These are phyloP conservation scores for Halisarca cf. caerulea DNA, from an alignment of 37 sponge, comb jelly and placozoan genomes.

Conservation along the genomic window DNA sequence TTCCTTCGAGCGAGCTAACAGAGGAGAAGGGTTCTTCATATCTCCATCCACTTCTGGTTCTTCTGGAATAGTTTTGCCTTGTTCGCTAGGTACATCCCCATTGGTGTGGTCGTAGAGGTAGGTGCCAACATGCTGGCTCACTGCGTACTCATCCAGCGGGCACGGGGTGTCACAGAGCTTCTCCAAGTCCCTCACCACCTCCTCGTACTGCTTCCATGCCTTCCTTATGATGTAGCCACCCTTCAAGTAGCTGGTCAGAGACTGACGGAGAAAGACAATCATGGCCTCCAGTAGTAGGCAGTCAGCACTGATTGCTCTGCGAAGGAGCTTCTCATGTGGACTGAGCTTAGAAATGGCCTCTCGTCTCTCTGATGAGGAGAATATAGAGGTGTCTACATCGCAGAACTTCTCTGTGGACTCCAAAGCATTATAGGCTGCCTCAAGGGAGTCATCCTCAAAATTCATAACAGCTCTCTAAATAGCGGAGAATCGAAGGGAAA, in stretches of 20 bases:
- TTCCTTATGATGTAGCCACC: conserved; percentile 87
- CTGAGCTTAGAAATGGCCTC: conserved; percentile 20
- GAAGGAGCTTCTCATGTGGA: conserved; percentile 56
- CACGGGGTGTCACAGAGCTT: conserved; percentile 56
- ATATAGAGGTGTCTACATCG: conserved; percentile 14
- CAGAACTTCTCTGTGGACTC: conserved; percentile 76
- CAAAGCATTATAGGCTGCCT: conserved; percentile 68
- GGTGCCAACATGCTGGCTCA: conserved; percentile 52
- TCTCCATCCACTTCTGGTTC: neutral
- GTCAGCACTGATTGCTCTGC: conserved; percentile 72
- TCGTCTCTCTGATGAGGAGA: neutral
- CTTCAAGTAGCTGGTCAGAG: conserved; percentile 86
- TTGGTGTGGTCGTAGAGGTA: conserved; percentile 55
- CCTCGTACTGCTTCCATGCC: conserved; percentile 88
- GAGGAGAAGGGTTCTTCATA: neutral
- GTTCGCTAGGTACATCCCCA: neutral
- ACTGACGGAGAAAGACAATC: conserved; percentile 75
- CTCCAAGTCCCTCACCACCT: conserved; percentile 66
- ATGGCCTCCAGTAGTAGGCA: conserved; percentile 82
- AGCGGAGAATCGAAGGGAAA: no score
- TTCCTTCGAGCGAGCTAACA: no score
- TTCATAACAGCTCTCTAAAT: conserved; percentile 78
- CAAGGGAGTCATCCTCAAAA: conserved; percentile 83
- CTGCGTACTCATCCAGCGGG: conserved; percentile 43
- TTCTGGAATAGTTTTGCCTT: neutral